Conservation (phyloP, 1,140 invertebrate genomes). For the Zophobas morio region DNA sequence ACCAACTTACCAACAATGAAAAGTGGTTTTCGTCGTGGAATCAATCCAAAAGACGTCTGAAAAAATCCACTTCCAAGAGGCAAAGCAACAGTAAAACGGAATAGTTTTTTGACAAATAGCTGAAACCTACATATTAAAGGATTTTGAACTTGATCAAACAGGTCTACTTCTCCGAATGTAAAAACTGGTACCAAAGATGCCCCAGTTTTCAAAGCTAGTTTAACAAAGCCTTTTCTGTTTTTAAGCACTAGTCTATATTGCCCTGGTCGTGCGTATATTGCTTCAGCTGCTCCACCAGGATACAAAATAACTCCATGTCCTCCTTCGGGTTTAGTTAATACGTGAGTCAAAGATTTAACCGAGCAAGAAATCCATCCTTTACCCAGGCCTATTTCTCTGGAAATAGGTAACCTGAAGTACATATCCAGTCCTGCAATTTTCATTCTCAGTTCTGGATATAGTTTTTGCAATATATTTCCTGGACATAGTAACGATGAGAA, state of each 20-base stretch:
- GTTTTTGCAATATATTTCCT: neutral
- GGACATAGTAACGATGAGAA: conserved; percentile 9
- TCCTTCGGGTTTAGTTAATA: neutral
- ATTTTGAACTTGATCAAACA: conserved; percentile 85
- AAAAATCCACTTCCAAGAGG: conserved; percentile 77
- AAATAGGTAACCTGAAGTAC: neutral
- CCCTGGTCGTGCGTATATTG: no score
- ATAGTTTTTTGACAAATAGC: conserved; percentile 75
- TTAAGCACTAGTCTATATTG: conserved; percentile 72
- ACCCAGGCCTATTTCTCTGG: neutral
- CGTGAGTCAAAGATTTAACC: no score
- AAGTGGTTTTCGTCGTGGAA: conserved; percentile 83
- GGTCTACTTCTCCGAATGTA: conserved; percentile 91
- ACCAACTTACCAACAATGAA: conserved; percentile 82
- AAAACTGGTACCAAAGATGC: conserved; percentile 66
- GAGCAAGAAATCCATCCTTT: neutral
- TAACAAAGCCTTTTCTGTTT: conserved; percentile 85
- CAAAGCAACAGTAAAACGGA: conserved; percentile 85
- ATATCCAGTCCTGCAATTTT: neutral
- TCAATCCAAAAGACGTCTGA: conserved; percentile 76
- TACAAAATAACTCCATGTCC: conserved; percentile 73
- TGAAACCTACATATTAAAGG: conserved; percentile 80
- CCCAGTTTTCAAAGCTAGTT: conserved; percentile 83
- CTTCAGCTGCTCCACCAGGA: conserved; percentile 80
- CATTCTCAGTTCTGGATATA: conserved; percentile 12